Base-by-base conservation (phyloP, 2,113 vertebrate genomes). In the Vulpes vulpes region DNA sequence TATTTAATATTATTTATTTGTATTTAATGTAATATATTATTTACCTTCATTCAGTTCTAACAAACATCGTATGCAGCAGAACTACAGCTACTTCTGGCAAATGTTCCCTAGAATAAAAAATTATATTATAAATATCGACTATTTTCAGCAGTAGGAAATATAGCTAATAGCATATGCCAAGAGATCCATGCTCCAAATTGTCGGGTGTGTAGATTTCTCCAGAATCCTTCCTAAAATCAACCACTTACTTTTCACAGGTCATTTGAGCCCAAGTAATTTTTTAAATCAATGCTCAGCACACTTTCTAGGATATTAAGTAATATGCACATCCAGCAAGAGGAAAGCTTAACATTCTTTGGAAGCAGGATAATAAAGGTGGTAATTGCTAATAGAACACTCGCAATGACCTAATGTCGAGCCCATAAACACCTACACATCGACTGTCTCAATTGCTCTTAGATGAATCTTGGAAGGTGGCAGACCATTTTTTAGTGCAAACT, bases 401-500 rank as follows among this genome's bases (percentile, higher is more conserved):
- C 17, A 76, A 35, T 84, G 32, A 74, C 74, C 69, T 89, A 62
- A 94, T n/a, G 32, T 49, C 19, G 2, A 94, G 32, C n/a, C 90
- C 51, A 97, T 94, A 97, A 97, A 94, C 86, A 97, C 73, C 35
- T 89, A 57, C 69, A 69, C 19, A 60, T 59, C 53, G 73, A 88
- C 55, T 94, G 57, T 88, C 76, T 94, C 79, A 82, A 51, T 94
- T 86, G 74, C 35, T 83, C 79, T 79, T 91, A 69, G 49, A 92
- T 64, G 90, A 95, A 89, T 96, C 79, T 95, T n/a, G 78, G 92
- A 86, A 57, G 5, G 67, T 67, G 83, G 67, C 69, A 96, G 60
- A 92, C 11, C 22, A 78, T 94, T 84, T 94, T 95, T 97, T 51
- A 87, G 38, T 90, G 62, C 94, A 96, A 95, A 97, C 60, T 96